These are phyloP conservation scores for Pterophyllum scalare DNA, from an alignment of 2,113 vertebrate species.

Conservation along the genomic window DNA sequence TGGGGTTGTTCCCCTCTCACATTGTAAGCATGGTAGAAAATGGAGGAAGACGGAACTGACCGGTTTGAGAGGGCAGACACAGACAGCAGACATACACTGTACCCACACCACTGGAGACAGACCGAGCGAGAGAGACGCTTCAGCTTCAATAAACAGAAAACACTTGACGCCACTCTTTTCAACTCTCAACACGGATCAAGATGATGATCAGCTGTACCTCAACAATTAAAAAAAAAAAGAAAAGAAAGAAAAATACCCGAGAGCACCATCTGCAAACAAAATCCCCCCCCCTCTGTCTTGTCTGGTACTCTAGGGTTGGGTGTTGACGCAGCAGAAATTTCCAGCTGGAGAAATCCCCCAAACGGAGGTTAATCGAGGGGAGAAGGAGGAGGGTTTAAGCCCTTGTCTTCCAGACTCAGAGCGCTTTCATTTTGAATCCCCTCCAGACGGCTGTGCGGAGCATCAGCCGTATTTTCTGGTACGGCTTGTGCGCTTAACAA, in stretches of 20 bases:
- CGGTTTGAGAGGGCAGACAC: constrained; percentile 85
- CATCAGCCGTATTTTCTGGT: constrained; percentile 37
- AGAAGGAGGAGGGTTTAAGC: constrained; percentile 71
- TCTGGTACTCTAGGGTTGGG: constrained; percentile 84
- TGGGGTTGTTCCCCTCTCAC: constrained; percentile 60
- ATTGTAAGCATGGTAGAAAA: constrained; percentile 82
- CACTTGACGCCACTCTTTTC: constrained; percentile 67
- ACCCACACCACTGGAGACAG: constrained; percentile 68
- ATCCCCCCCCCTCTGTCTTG: constrained; percentile 78
- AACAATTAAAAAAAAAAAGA: constrained; percentile 13
- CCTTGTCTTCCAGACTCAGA: constrained; percentile 63
- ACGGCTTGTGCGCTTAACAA: constrained; percentile 33
- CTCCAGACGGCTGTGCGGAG: constrained; percentile 51
- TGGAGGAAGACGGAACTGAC: constrained; percentile 87
- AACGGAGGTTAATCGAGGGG: constrained; percentile 85
- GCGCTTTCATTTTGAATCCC: constrained; percentile 75
- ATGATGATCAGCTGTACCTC: constrained; percentile 46
- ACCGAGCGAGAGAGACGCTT: constrained; percentile 32
- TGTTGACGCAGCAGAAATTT: constrained; percentile 98
- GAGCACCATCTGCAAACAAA: constrained; percentile 64
- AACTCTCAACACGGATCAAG: constrained; percentile 62
- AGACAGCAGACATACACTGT: constrained; percentile 74
- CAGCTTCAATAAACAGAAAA: constrained; percentile 47
- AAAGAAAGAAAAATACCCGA: constrained; percentile 32
- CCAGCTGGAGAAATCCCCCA: constrained; percentile 94